Conservation (phyloP, 2,113 vertebrate genomes). For the Illadopsis cleaveri region DNA sequence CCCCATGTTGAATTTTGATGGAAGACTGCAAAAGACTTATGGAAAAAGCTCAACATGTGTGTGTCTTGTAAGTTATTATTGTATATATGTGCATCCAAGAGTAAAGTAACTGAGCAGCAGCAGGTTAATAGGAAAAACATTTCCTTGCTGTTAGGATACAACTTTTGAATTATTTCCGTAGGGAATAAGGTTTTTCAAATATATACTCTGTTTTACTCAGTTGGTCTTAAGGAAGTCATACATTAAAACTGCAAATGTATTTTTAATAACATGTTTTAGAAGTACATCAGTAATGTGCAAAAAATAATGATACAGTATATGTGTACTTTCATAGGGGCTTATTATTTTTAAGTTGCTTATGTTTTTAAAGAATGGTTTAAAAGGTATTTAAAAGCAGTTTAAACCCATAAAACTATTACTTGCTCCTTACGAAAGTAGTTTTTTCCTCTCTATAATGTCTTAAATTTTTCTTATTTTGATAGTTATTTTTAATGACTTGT, state of each 20-base stretch:
- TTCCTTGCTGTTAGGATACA: not conserved
- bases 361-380: not conserved
- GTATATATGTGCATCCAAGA: not conserved
- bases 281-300: not conserved
- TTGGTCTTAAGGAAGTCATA: not conserved
- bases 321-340: not conserved
- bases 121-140: not conserved
- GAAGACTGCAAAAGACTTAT: not conserved
- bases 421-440: not conserved
- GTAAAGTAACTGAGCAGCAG: not conserved
- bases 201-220: not conserved
- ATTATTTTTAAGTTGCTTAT: not conserved
- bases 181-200: not conserved
- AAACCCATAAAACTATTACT: not conserved
- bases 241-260: not conserved
- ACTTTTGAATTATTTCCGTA: not conserved
- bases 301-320: not conserved
- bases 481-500: not conserved
- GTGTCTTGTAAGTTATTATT: not conserved
- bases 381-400: not conserved
- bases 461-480: not conserved
- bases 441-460: not conserved
- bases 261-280: not conserved
- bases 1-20: not conserved
- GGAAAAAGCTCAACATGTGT: not conserved